These are phyloP conservation scores for Schrankia costaestrigalis DNA, from an alignment of 2,888 invertebrate species.

Conservation along the genomic window DNA sequence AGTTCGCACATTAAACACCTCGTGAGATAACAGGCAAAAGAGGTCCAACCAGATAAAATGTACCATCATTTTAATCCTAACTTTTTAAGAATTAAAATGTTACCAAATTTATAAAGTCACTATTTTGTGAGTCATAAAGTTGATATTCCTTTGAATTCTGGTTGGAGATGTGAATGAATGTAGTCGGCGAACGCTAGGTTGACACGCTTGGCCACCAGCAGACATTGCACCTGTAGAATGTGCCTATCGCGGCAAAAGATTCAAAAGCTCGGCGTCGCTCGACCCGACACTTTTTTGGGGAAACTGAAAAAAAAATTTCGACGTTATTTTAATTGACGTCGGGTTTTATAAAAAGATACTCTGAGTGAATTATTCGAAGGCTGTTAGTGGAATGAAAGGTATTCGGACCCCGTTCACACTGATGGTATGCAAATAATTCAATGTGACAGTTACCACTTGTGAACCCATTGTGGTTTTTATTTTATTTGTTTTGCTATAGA, in stretches of 20 bases:
- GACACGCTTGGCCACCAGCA: slow-evolving; percentile 67
- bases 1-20: slow-evolving; percentile 42
- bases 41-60: slow-evolving; percentile 32
- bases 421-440: slow-evolving; percentile 72
- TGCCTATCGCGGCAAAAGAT: slow-evolving; percentile 70
- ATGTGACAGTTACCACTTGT: slow-evolving; percentile 52
- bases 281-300: slow-evolving; percentile 57
- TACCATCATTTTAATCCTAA: slow-evolving; percentile 44
- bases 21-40: slow-evolving; percentile 37
- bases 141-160: slow-evolving; percentile 22
- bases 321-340: slow-evolving; percentile 76
- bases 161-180: slow-evolving; percentile 14
- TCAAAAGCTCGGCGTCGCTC: slow-evolving; percentile 59
- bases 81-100: slow-evolving; percentile 33
- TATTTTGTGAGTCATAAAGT: slow-evolving; percentile 26
- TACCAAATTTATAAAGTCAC: slow-evolving; percentile 1
- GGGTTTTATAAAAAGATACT: slow-evolving; percentile 58
- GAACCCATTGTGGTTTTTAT: slow-evolving; percentile 35
- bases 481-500: slow-evolving; percentile 28
- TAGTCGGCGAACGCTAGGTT: slow-evolving; percentile 36
- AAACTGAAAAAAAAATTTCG: slow-evolving; percentile 47
- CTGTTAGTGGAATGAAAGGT: slow-evolving; percentile 63
- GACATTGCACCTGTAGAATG: slow-evolving; percentile 73
- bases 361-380: slow-evolving; percentile 63
- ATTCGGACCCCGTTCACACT: slow-evolving; percentile 52